Evolutionary conservation across 1,140 invertebrate species (phyloP).

Genomic region (Polyergus mexicanus): DNA sequence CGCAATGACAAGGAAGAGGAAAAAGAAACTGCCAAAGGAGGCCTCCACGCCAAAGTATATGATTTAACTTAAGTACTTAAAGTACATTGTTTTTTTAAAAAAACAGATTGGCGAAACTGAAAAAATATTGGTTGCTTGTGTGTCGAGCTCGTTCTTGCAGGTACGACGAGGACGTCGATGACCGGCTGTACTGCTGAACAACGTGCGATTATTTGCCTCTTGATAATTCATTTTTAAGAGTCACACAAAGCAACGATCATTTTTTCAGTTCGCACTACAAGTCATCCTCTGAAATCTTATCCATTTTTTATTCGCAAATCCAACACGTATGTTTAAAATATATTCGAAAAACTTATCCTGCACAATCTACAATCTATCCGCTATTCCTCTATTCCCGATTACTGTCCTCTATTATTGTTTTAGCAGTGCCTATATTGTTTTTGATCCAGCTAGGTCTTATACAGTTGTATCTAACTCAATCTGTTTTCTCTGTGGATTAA

Average conservation of each 20-base stretch:
- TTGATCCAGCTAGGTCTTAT: slow-evolving; percentile 71
- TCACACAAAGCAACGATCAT: slow-evolving; percentile 84
- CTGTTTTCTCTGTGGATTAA: slow-evolving; percentile 86
- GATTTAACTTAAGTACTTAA: slow-evolving; percentile 76
- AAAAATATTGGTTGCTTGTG: slow-evolving; percentile 85
- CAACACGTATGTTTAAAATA: background rate
- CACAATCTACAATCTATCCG: background rate
- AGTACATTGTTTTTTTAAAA: slow-evolving; percentile 64
- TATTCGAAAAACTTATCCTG: background rate
- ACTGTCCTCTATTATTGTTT: slow-evolving; percentile 48
- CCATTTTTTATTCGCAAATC: slow-evolving; percentile 20
- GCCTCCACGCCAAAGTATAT: slow-evolving; percentile 81
- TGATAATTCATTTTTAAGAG: slow-evolving; percentile 73
- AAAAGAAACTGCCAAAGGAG: slow-evolving; percentile 71
- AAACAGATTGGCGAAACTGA: slow-evolving; percentile 79
- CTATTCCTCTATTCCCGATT: background rate
- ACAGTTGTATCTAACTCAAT: slow-evolving; percentile 80
- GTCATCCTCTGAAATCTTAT: slow-evolving; percentile 13
- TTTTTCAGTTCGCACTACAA: slow-evolving; percentile 82
- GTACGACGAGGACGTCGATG: slow-evolving; percentile 78
- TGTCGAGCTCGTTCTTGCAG: slow-evolving; percentile 82
- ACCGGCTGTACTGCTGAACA: slow-evolving; percentile 76
- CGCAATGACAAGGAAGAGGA: slow-evolving; percentile 60
- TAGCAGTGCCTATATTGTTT: slow-evolving; percentile 62
- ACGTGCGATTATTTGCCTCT: slow-evolving; percentile 69